Percentiles rank a stretch among this genome's conserved stretches.
Conservation (phyloP, 35 echinoderm and acorn worm genomes). For the Apostichopus parvimensis region DNA sequence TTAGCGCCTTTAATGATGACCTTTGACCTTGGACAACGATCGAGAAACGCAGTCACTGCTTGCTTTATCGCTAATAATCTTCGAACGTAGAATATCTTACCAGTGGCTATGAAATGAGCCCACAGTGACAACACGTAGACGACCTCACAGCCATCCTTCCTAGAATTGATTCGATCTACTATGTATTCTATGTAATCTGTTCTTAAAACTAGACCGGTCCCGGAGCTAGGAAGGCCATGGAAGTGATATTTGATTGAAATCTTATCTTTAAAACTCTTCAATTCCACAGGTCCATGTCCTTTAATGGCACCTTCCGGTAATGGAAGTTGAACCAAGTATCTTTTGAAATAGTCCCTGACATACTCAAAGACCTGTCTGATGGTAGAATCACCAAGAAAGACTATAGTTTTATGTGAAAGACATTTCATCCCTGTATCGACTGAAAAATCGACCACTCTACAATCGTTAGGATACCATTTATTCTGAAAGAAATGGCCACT, state of each 20-base stretch:
- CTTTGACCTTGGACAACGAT: constrained; percentile 12
- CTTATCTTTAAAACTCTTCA: not conserved
- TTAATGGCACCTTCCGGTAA: not conserved
- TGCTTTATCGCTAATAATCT: not conserved
- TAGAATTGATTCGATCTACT: not conserved
- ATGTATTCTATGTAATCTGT: constrained; percentile 41
- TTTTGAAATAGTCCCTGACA: not conserved
- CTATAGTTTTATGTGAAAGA: constrained; percentile 21
- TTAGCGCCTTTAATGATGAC: constrained; percentile 41
- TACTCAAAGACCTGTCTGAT: constrained; percentile 17
- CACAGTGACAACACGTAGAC: not conserved
- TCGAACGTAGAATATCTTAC: constrained; percentile 21
- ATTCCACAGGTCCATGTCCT: not conserved
- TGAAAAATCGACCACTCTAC: constrained; percentile 5
- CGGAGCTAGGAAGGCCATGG: constrained; percentile 41
- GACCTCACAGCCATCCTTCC: not conserved
- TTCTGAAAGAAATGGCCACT: constrained; percentile 37
- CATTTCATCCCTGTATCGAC: not conserved
- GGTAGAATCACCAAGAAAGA: constrained; percentile 53
- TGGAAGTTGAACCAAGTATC: not conserved
- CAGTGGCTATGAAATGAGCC: constrained; percentile 36
- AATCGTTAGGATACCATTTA: constrained; percentile 51
- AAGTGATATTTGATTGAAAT: constrained; percentile 36
- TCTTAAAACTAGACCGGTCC: not conserved
- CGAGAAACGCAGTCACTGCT: not conserved